Percentiles rank a stretch among this genome's conserved stretches.
Evolutionary conservation across 2,888 invertebrate genomes (phyloP).

Genomic region (Neocrepidodera transversa): DNA sequence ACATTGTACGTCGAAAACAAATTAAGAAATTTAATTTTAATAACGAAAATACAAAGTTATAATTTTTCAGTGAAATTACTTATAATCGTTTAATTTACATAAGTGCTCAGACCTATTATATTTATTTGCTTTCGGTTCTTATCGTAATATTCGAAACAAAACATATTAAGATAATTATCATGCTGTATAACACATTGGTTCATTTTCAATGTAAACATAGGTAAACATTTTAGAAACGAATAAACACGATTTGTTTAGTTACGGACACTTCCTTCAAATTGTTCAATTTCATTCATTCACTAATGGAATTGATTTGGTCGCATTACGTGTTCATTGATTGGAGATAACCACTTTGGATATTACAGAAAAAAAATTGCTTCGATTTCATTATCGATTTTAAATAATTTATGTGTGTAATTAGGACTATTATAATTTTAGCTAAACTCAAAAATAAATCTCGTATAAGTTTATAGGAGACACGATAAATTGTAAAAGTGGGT

Average conservation of each 20-base stretch:
- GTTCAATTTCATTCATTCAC: conserved; percentile 23
- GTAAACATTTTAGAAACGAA: conserved; percentile 18
- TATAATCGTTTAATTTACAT: conserved; percentile 4
- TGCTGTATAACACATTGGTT: conserved; percentile 7
- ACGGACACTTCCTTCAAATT: conserved; percentile 13
- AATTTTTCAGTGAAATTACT: not conserved
- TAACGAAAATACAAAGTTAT: not conserved
- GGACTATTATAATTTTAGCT: too few species aligned
- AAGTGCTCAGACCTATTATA: conserved; percentile 10
- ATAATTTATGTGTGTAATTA: conserved; percentile 10
- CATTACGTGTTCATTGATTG: conserved; percentile 3
- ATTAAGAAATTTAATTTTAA: too few species aligned
- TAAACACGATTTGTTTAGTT: conserved; percentile 12
- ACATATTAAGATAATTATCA: conserved; percentile 10
- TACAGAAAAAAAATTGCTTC: conserved; percentile 12
- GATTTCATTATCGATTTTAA: conserved; percentile 2
- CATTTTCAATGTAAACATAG: conserved; percentile 13
- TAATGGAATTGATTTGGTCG: conserved; percentile 34
- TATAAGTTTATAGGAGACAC: too few species aligned
- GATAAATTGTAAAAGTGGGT: too few species aligned
- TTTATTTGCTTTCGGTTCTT: conserved; percentile 12
- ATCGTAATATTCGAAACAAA: conserved; percentile 9
- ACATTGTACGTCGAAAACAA: too few species aligned
- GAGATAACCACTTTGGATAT: conserved; percentile 16
- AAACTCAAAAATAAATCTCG: too few species aligned